Evolutionary conservation across 2,113 vertebrate species (phyloP).

Genomic region (Macaca mulatta): DNA sequence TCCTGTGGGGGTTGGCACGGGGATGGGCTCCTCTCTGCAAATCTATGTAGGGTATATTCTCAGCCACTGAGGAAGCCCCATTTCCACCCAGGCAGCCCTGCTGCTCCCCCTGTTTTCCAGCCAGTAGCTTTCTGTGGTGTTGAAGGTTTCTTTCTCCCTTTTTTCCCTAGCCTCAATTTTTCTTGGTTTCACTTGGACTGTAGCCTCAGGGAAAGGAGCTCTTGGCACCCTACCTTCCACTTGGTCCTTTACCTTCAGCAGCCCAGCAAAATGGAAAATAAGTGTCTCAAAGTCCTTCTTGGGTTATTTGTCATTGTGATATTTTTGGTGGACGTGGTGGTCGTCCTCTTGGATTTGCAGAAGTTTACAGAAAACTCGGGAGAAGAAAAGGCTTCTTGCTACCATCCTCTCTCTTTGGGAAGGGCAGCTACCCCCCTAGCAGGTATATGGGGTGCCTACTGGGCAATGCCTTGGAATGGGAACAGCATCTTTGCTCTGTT

Average conservation of each 20-base stretch:
- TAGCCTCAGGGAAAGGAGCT: slow-evolving; percentile 73
- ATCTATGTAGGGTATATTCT: slow-evolving; percentile 54
- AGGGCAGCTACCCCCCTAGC: not conserved
- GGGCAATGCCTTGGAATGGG: not conserved
- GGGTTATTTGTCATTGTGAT: not conserved
- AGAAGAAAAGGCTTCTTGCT: not conserved
- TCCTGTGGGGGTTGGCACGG: slow-evolving; percentile 72
- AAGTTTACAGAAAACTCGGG: not conserved
- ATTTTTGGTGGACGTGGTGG: not conserved
- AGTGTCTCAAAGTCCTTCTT: not conserved
- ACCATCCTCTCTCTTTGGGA: not conserved
- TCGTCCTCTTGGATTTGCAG: not conserved
- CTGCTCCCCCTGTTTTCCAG: slow-evolving; percentile 61
- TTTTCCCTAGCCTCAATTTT: slow-evolving; percentile 44
- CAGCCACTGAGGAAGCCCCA: slow-evolving; percentile 54
- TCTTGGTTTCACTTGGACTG: slow-evolving; percentile 64
- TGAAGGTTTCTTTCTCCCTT: slow-evolving; percentile 16
- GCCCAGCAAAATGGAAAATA: not conserved
- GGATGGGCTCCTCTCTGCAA: slow-evolving; percentile 59
- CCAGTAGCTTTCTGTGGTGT: slow-evolving; percentile 53
- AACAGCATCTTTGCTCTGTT: not conserved
- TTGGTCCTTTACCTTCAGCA: slow-evolving; percentile 67
- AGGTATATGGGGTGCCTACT: not conserved
- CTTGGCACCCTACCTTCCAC: slow-evolving; percentile 70
- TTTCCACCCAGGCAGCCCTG: slow-evolving; percentile 24